Base-by-base conservation (phyloP, 2,113 vertebrate species). In the Perccottus glenii region DNA sequence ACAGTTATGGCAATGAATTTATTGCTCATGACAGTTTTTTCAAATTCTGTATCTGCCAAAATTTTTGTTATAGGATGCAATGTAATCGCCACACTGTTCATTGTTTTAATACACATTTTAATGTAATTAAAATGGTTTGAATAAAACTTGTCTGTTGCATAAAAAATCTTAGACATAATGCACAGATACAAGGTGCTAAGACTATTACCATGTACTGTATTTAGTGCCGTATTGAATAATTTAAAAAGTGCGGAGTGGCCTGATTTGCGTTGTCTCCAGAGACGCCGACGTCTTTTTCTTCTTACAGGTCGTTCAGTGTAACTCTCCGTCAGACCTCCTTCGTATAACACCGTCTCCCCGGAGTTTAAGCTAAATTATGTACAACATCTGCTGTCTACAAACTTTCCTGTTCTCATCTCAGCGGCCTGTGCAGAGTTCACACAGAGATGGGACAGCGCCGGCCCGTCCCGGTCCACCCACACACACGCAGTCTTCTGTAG, bases 401-500 rank as follows among this genome's bases (percentile, higher is more conserved):
- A 64, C 33, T 35, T 56, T 16, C 33, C 47, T 12, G 0, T 16
- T 45, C 7, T 56, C 43, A 52, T 56, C 57, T 68, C 67, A 48
- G 66, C 4, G 58, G 64, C 73, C 40, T 5, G 1, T 5, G 1
- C 59, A n/a, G 52, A 42, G 77, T 75, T 87, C 71, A 65, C 68
- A 80, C 64, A 53, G 49, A 50, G 44, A 44, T 51, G 47, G 75
- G 79, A 55, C 45, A 10, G 38, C 11, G 43, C 48, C 6, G 42
- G 36, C 42, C 38, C 36, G 11, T 43, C 40, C 11, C 36, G 47
- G 46, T 79, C 83, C 67, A 70, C 81, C 81, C 82, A 81, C 75
- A 12, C 74, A 16, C 62, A 58, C 12, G 5, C 72, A 27, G 19
- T 73, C 15, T 48, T 87, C 78, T 35, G 67, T 56, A 74, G 78